A percentile compares a stretch with the other conserved stretches of the same genome.
Conservation (phyloP, 2,113 vertebrate genomes). For the Tenrec ecaudatus region DNA sequence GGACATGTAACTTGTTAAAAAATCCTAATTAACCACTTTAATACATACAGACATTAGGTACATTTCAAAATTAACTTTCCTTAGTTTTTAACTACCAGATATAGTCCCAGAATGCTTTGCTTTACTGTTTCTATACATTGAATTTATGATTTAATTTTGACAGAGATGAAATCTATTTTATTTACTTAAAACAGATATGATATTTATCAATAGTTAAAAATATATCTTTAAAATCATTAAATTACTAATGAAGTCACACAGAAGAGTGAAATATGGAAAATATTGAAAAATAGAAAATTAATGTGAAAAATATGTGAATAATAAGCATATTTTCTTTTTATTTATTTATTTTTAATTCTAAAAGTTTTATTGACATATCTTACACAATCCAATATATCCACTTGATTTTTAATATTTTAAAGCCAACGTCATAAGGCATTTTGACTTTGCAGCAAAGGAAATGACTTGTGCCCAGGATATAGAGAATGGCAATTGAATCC, state of each 20-base stretch:
- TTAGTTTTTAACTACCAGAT: neutral
- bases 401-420: slow-evolving; percentile 53
- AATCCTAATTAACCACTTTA: neutral
- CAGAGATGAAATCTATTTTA: neutral
- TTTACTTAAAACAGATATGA: slow-evolving; percentile 5
- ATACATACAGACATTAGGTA: neutral
- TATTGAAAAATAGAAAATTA: neutral
- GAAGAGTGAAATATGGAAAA: slow-evolving; percentile 1
- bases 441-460: slow-evolving; percentile 30
- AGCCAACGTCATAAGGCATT: slow-evolving; percentile 3
- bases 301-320: too few relatives aligned
- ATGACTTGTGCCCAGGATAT: neutral
- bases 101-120: slow-evolving; percentile 8
- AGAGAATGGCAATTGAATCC: neutral
- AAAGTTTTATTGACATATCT: too few relatives aligned
- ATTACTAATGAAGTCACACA: slow-evolving; percentile 29
- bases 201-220: slow-evolving; percentile 35
- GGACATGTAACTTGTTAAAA: slow-evolving; percentile 16
- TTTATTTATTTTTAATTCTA: slow-evolving; percentile 39
- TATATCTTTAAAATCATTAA: slow-evolving; percentile 14
- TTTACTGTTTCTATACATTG: slow-evolving; percentile 4
- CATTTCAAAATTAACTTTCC: slow-evolving; percentile 36
- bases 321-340: too few relatives aligned
- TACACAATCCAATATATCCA: too few relatives aligned
- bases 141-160: slow-evolving; percentile 1